Evolutionary conservation across 2,888 invertebrate species (phyloP), one percentile per base, ranked within the genome.

Genomic region (Amphipoea oculea): DNA sequence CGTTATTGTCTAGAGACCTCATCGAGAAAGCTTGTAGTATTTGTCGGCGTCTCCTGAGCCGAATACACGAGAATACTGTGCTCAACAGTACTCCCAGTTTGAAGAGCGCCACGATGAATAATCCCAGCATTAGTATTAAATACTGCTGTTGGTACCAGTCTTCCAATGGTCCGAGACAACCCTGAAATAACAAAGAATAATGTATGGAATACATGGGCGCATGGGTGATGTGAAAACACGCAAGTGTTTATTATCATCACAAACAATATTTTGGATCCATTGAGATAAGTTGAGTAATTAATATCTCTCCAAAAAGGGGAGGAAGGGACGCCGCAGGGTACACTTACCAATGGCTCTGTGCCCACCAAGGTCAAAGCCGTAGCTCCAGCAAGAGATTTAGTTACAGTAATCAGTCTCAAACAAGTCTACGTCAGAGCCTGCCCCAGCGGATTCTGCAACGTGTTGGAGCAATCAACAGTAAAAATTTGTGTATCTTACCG

Each of bases 91-190:
- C 98, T 73, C 97, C 97, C 79, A 98, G 97, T 93, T 98, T 98
- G 70, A 98, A 97, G n/a, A 98, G 92, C 1, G 98, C 98, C 40
- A 98, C 95, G 4, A 98, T 95, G 76, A 98, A 96, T 40, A 98
- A 97, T 40, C 97, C 97, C 7, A 97, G 96, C 90, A 98, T 96
- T 87, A 98, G 97, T 62, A 98, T 95, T 48, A 98, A 93, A 89
- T 98, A 98, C 88, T 98, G 98, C 81, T 98, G 97, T 78, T 98
- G 97, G 91, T 98, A 98, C 98, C 98, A 98, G 81, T 97, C 97
- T 93, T 98, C 98, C 77, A 98, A 94, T 92, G 97, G 97, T 54
- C 96, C 97, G 68, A 98, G 94, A 87, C 98, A 98, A 42, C 98
- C 98, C 98, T 98, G 94, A 66, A 96, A 93, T 29, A 62, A 71